A percentile compares a stretch with the other conserved stretches of the same genome.
Evolutionary conservation across 2,888 invertebrate species (phyloP).

Genomic region (Catocala sponsa): DNA sequence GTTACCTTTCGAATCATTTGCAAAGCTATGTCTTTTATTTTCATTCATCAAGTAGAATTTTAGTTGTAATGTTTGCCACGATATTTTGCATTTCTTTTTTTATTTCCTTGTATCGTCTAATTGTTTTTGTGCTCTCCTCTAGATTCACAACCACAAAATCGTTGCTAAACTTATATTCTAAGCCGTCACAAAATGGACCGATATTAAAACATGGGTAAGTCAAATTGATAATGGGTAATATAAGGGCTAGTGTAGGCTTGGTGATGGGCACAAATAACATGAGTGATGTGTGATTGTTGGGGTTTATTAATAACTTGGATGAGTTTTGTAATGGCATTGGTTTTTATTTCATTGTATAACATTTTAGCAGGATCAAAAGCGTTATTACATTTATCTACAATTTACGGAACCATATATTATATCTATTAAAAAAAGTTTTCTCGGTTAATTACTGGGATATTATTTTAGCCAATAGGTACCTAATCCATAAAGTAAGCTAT

Average conservation of each 20-base stretch:
- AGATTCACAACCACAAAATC: constrained; percentile 92
- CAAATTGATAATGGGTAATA: constrained; percentile 13
- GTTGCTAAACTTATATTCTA: constrained; percentile 91
- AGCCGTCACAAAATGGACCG: constrained; percentile 89
- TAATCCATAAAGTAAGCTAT: no score
- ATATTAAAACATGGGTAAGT: constrained; percentile 92
- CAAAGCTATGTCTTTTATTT: background rate
- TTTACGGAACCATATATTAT: no score
- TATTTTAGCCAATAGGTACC: no score
- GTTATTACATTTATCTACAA: no score
- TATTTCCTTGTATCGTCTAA: constrained; percentile 59
- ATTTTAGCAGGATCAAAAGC: no score
- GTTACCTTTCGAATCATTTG: background rate
- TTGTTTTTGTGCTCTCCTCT: constrained; percentile 75
- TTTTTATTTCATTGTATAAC: no score
- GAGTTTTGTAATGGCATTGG: background rate
- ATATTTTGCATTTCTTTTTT: constrained; percentile 8
- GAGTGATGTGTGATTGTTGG: constrained; percentile 28
- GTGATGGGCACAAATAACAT: constrained; percentile 39
- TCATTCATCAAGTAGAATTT: background rate
- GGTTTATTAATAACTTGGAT: constrained; percentile 31
- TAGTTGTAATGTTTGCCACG: background rate
- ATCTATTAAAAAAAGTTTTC: no score
- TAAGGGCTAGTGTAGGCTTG: constrained; percentile 17
- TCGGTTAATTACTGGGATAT: no score